These are phyloP conservation scores for Dysmachus trigonus DNA, from an alignment of 2,888 invertebrate genomes.

Conservation along the genomic window DNA sequence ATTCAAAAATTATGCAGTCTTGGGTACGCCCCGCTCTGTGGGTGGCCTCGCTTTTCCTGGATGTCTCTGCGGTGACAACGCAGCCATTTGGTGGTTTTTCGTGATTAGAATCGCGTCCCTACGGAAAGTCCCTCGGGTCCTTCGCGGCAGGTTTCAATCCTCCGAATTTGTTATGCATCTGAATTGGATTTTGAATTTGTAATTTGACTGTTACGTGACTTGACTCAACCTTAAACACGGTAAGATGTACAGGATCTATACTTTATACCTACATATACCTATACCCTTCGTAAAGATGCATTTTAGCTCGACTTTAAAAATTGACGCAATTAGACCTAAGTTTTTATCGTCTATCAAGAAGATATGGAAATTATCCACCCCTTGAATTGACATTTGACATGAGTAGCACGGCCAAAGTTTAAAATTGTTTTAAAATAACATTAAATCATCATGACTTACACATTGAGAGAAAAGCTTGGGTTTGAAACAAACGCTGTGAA, in stretches of 20 bases:
- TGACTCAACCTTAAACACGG: background rate
- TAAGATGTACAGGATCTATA: background rate
- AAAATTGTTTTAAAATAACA: too few relatives aligned
- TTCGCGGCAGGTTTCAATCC: background rate
- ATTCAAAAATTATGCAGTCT: background rate
- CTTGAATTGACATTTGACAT: too few relatives aligned
- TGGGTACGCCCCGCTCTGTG: background rate
- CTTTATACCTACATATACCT: too few relatives aligned
- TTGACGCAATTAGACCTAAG: too few relatives aligned
- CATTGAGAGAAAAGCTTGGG: too few relatives aligned
- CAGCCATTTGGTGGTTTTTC: background rate
- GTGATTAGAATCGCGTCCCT: background rate
- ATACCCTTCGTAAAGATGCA: too few relatives aligned
- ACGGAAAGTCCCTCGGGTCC: background rate
- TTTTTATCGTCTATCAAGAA: too few relatives aligned
- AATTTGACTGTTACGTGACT: background rate
- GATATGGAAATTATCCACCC: too few relatives aligned
- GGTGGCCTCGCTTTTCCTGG: background rate
- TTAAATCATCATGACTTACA: too few relatives aligned
- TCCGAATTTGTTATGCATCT: background rate
- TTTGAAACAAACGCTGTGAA: too few relatives aligned
- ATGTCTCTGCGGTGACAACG: background rate
- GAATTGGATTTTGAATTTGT: background rate
- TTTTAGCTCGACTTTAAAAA: too few relatives aligned
- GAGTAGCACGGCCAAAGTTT: too few relatives aligned